phyloP scores from a whole-genome alignment of 2,888 invertebrate genomes.

The Pristionchus mayeri region DNA sequence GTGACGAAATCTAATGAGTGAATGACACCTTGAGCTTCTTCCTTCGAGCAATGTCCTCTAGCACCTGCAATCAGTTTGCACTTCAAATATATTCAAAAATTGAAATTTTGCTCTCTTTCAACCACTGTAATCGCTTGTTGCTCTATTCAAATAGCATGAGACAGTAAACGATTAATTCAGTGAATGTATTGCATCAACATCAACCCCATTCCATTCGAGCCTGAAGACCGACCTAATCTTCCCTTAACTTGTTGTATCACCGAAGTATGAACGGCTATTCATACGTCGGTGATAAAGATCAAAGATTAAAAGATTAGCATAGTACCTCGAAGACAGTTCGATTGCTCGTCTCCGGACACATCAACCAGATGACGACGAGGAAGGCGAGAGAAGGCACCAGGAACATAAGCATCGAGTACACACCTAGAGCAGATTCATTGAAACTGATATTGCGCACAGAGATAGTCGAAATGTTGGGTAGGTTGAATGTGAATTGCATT shows the following conservation, averaged over 20 bases:
- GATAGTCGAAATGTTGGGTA: too few species aligned
- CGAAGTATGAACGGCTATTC: too few species aligned
- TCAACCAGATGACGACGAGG: not conserved
- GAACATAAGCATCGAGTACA: not conserved
- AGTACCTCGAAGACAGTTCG: constrained; percentile 16
- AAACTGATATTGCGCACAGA: not conserved
- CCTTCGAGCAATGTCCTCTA: not conserved
- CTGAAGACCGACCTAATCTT: too few species aligned
- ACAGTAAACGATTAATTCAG: not conserved
- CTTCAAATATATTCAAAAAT: not conserved
- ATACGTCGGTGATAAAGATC: too few species aligned
- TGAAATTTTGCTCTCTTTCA: not conserved
- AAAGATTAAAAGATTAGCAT: too few species aligned
- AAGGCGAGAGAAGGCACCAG: not conserved
- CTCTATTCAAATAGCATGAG: not conserved
- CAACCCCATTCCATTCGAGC: not conserved
- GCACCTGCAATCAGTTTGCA: not conserved
- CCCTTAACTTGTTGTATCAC: too few species aligned
- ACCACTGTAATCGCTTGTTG: too few species aligned
- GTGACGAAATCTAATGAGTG: not conserved
- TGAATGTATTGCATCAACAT: not conserved
- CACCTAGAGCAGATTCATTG: not conserved
- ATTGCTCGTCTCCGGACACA: too few species aligned
- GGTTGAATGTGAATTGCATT: too few species aligned
- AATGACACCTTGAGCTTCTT: not conserved